phyloP scores from a whole-genome alignment of 2,113 vertebrate species.

The Tenrec ecaudatus region DNA sequence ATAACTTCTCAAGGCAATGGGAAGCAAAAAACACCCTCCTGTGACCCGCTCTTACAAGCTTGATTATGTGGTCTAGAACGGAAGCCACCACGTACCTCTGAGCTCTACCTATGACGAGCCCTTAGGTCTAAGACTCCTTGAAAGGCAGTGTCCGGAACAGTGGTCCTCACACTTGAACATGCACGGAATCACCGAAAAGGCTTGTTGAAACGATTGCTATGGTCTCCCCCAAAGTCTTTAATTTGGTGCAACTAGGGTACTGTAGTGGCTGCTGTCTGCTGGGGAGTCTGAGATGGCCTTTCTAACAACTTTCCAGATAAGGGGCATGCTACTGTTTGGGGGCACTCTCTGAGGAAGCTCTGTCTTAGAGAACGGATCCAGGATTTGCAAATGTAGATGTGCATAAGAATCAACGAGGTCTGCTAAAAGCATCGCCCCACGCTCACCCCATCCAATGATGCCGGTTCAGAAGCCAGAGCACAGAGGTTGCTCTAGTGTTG shows the following conservation, averaged over 20 bases:
- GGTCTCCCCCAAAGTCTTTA: neutral
- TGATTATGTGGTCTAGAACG: too few relatives aligned
- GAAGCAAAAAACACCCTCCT: too few relatives aligned
- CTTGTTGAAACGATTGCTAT: neutral
- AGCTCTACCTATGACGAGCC: neutral
- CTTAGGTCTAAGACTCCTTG: neutral
- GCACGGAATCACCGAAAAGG: neutral
- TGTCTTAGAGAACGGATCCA: neutral
- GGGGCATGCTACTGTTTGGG: neutral
- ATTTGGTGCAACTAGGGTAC: neutral
- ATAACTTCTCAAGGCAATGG: too few relatives aligned
- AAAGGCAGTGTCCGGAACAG: neutral
- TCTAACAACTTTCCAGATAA: neutral
- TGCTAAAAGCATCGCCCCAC: neutral
- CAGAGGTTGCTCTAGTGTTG: neutral
- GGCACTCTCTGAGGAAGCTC: neutral
- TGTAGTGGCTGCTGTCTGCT: neutral
- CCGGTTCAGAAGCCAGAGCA: neutral
- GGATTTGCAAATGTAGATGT: neutral
- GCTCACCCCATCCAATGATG: neutral
- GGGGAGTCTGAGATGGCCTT: neutral
- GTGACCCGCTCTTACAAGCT: too few relatives aligned
- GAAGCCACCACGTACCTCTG: too few relatives aligned
- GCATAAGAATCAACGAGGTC: neutral
- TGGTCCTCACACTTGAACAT: neutral